Base-by-base conservation (phyloP, 2,888 invertebrate genomes). In the Thelaira solivaga region DNA sequence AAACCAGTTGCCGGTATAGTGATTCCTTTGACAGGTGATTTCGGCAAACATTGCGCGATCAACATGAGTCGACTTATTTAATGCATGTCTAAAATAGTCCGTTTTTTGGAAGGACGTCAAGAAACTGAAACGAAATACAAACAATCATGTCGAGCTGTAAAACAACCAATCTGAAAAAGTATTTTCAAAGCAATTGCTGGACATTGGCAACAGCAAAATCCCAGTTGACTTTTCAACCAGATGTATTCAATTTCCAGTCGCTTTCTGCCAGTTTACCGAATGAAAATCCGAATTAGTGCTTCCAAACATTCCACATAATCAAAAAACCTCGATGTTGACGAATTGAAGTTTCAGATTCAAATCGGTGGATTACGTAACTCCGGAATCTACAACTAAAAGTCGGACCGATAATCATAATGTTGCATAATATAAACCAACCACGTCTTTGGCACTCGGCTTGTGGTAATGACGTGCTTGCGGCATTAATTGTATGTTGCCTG, bases 101-200 rank as follows among this genome's bases (percentile, higher is more conserved):
- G 11, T 10, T 64, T 61, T 76, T 53, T 72, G 65, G 65, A 49
- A 10, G 29, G 16, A 49, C 29, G 49, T 49, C 16, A 16, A 76
- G 36, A 77, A 13, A 31, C 41, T 65, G 29, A 53, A 53, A 24
- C 31, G 55, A 16, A 68, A 10, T 34, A 24, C 24, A 11, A 73
- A 57, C 22, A 34, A 69, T 53, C 69, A 64, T 8, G 36, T 64
- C 11, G 20, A 62, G 36, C 13, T 62, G n/a, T 55, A 67, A 24
- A 72, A 65, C 29, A 53, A 67, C 39, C 36, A 31, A 71, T 53
- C 53, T 8, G 51, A 41, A 22, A 22, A 62, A 26, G 10, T 7
- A 34, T 80, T 80, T 68, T 55, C 81, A 24, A 75, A 65, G 36
- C 75, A 80, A 62, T 39, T 81, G 45, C 26, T 80, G 29, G 67